Evolutionary conservation across 2,888 invertebrate genomes (phyloP).

Genomic region (Aporophyla lueneburgensis): DNA sequence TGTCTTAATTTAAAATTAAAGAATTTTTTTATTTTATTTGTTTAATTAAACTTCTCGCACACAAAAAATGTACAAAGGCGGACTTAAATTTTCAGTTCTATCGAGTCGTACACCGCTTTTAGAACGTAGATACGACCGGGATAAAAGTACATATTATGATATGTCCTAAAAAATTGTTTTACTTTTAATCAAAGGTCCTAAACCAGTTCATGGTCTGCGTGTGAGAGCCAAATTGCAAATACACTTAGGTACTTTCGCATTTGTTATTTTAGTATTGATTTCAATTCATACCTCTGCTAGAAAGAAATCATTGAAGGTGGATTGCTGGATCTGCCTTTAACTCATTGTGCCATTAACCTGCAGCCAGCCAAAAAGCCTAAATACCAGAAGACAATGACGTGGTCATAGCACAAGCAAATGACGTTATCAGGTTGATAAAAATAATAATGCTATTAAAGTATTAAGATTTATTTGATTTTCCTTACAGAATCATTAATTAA

Average conservation of each 20-base stretch:
- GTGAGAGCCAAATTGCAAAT: background rate
- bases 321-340: background rate
- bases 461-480: conserved; percentile 61
- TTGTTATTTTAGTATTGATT: background rate
- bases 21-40: no score
- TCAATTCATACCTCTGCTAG: background rate
- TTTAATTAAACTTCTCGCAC: no score
- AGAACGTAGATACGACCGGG: no score
- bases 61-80: no score
- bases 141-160: no score
- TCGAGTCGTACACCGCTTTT: no score
- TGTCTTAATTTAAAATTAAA: no score
- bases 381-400: background rate
- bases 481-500: conserved; percentile 75
- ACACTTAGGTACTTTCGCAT: background rate
- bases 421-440: background rate
- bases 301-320: background rate
- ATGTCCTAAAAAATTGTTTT: no score
- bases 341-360: background rate
- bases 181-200: no score
- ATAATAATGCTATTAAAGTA: conserved; percentile 15
- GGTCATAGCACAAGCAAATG: background rate
- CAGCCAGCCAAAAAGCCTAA: background rate
- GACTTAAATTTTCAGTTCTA: no score
- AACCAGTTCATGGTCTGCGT: background rate